Evolutionary conservation across 1,140 invertebrate species (phyloP).

Genomic region (Cryptotermes secundus): DNA sequence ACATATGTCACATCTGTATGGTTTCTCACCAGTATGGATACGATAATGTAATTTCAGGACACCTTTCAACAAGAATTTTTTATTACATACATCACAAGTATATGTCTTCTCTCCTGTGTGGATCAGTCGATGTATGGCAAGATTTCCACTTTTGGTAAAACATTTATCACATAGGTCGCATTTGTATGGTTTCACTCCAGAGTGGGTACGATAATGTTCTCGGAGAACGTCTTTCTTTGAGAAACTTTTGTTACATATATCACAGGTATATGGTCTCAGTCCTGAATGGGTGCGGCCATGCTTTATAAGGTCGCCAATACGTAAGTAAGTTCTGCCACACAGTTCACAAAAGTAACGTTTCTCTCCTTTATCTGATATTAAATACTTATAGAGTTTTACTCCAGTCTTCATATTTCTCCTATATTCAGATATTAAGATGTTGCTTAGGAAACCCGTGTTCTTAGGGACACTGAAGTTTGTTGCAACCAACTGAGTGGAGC

Average conservation of each 20-base stretch:
- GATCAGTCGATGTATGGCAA: not conserved
- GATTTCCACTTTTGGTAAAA: conserved; percentile 2
- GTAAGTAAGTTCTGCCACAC: not conserved
- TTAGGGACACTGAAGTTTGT: too few relatives aligned
- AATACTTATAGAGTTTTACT: not conserved
- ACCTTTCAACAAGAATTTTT: not conserved
- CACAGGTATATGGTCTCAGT: not conserved
- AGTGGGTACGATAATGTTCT: not conserved
- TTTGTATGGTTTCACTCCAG: not conserved
- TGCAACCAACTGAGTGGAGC: not conserved
- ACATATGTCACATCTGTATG: conserved; percentile 3
- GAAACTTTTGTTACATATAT: not conserved
- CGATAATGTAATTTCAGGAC: not conserved
- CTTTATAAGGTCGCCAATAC: not conserved
- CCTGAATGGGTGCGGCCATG: not conserved
- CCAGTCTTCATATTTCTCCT: not conserved
- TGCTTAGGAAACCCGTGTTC: not conserved
- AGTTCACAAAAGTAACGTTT: conserved; percentile 1
- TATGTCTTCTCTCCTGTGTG: conserved; percentile 6
- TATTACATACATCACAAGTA: not conserved
- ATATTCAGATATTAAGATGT: not conserved
- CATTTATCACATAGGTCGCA: conserved; percentile 7
- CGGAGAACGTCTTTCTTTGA: not conserved
- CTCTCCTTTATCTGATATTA: not conserved
- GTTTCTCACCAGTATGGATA: conserved; percentile 1